Evolutionary conservation across 1,140 invertebrate species (phyloP).

Genomic region (Orius insidiosus): DNA sequence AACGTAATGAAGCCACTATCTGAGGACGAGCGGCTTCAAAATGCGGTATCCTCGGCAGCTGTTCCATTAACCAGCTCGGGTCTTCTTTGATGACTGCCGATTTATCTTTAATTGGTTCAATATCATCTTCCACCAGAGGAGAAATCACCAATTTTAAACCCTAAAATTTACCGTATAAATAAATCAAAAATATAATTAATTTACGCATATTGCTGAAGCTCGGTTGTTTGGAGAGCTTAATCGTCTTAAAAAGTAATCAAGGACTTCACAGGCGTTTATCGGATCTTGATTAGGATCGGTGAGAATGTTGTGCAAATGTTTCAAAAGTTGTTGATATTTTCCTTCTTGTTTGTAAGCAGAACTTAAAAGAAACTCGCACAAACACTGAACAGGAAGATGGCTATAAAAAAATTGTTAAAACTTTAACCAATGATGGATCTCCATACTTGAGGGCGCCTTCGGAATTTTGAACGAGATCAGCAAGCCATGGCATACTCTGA

Average conservation of each 20-base stretch:
- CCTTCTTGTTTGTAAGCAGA: slow-evolving; percentile 38
- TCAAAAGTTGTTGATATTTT: slow-evolving; percentile 62
- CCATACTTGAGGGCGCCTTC: slow-evolving; percentile 57
- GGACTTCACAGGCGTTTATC: slow-evolving; percentile 50
- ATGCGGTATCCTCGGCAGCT: slow-evolving; percentile 54
- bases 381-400: slow-evolving; percentile 82
- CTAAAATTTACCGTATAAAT: slow-evolving; percentile 24
- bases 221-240: slow-evolving; percentile 66
- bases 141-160: slow-evolving; percentile 46
- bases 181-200: slow-evolving; percentile 2
- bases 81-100: slow-evolving; percentile 15
- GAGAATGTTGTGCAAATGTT: slow-evolving; percentile 51
- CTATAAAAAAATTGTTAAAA: slow-evolving; percentile 27
- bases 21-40: slow-evolving; percentile 44
- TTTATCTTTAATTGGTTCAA: slow-evolving; percentile 20
- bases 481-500: slow-evolving; percentile 92
- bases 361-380: slow-evolving; percentile 87
- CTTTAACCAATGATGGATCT: slow-evolving; percentile 4
- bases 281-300: slow-evolving; percentile 40
- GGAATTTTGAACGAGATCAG: slow-evolving; percentile 81
- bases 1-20: slow-evolving; percentile 44
- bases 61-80: slow-evolving; percentile 55
- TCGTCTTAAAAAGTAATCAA: slow-evolving; percentile 81
- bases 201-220: slow-evolving; percentile 52
- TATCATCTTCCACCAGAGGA: slow-evolving; percentile 23